Conservation (phyloP, 92 coral and sea anemone genomes). For the Blastomussa wellsi region DNA sequence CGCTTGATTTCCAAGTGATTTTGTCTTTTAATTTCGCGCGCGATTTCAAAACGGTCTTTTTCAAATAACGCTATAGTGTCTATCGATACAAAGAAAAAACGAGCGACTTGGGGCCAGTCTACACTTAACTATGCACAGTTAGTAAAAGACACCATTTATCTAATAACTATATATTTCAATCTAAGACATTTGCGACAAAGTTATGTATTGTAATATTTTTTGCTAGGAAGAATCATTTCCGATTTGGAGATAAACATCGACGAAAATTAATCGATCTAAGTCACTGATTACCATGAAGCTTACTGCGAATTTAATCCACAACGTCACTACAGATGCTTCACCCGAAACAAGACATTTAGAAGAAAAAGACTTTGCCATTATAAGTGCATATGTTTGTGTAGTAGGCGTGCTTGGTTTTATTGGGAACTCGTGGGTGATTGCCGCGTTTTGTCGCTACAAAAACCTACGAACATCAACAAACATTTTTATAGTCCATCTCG, state of each 20-base stretch:
- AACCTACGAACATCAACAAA: conserved; percentile 83
- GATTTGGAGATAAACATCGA: background rate
- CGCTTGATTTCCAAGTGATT: too few relatives aligned
- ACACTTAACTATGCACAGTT: background rate
- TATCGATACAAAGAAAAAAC: too few relatives aligned
- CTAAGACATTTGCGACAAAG: background rate
- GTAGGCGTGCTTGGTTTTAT: conserved; percentile 81
- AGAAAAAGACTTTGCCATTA: conserved; percentile 32
- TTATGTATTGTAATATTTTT: background rate
- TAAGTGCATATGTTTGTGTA: conserved; percentile 62
- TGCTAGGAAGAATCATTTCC: conserved; percentile 4
- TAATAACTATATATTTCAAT: background rate
- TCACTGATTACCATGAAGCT: background rate
- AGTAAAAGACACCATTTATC: too few relatives aligned
- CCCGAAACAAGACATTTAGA: background rate
- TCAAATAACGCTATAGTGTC: too few relatives aligned
- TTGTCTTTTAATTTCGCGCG: too few relatives aligned
- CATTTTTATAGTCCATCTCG: conserved; percentile 74
- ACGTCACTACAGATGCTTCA: background rate
- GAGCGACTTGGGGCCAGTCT: too few relatives aligned
- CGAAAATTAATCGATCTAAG: background rate
- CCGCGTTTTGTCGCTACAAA: conserved; percentile 62
- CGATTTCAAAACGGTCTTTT: too few relatives aligned
- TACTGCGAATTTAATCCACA: background rate
- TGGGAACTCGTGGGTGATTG: conserved; percentile 75